Evolutionary conservation across 2,113 vertebrate genomes (phyloP), one percentile per base, ranked within the genome.

Genomic region (Indicator indicator): DNA sequence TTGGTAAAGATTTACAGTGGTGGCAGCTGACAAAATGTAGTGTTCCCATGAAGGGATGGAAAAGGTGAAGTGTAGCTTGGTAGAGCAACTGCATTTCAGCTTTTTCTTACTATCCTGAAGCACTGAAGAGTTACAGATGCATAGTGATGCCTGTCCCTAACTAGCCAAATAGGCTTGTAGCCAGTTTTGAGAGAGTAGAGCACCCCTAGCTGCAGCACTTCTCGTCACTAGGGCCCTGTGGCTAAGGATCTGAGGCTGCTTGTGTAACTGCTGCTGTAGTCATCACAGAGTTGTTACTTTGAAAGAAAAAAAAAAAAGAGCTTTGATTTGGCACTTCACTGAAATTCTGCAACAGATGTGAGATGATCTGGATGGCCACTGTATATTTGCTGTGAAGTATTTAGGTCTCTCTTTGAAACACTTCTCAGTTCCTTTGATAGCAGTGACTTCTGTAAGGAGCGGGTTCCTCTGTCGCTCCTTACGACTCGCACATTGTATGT

Each of bases 301-400:
- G 13, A 27, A 16, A 26, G 16, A 58, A 42, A 55, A 55, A 27
- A 58, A 40, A 18, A 62, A 62, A 32, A 63, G 69, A 84, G 95
- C 86, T 98, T 97, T 95, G 93, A 98, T 98, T 92, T 97, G 97
- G 94, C 97, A 97, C 94, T 97, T 98, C 67, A 91, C 88, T 83
- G 96, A 96, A 97, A 96, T 80, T 96, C 95, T 86, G 84, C 96
- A 84, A 92, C 93, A 88, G 91, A 97, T 74, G 90, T 54, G 96
- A 97, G 95, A 75, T 90, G 82, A 97, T 93, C 95, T 92, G 93
- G 94, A 95, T 93, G 89, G 95, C 96, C 92, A 96, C 97, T 97
- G 94, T 98, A 95, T 97, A 97, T 97, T 97, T 97, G 97, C 97
- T 97, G 97, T 98, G 98, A 98, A 98, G 73, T 97, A 97, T 97